Conservation (phyloP, 2,888 invertebrate species). For the Acleris cristana region DNA sequence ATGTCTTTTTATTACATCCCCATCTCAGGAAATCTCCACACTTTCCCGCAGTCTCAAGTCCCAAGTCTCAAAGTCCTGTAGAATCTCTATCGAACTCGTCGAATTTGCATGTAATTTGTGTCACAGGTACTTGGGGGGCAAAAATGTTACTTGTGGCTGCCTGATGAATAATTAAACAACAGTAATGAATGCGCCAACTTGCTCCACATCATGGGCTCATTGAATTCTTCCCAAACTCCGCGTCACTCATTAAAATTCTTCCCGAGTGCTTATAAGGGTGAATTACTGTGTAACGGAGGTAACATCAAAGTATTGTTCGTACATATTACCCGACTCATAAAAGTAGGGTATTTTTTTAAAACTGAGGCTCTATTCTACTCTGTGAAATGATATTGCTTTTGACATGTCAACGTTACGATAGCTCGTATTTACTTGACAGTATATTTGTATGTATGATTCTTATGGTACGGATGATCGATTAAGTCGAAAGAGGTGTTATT, state of each 20-base stretch:
- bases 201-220: constrained; percentile 70
- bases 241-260: constrained; percentile 66
- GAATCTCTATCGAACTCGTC: constrained; percentile 50
- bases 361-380: too few relatives aligned
- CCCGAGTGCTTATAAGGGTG: constrained; percentile 45
- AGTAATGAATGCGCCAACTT: constrained; percentile 72
- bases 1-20: constrained; percentile 1
- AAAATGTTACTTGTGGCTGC: constrained; percentile 60
- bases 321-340: constrained; percentile 3
- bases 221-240: constrained; percentile 67
- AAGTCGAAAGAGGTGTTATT: too few relatives aligned
- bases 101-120: constrained; percentile 73
- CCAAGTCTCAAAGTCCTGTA: too few relatives aligned
- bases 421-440: too few relatives aligned
- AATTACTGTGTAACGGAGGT: constrained; percentile 43
- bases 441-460: too few relatives aligned
- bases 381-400: too few relatives aligned
- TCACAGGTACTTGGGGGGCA: constrained; percentile 56
- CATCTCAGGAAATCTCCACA: neutral
- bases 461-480: too few relatives aligned
- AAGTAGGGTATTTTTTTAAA: too few relatives aligned
- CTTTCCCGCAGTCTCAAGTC: too few relatives aligned
- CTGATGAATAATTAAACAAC: constrained; percentile 75
- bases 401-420: too few relatives aligned
- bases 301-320: constrained; percentile 30